Percentiles rank a stretch among this genome's conserved stretches.
These are phyloP conservation scores for Tipula unca DNA, from an alignment of 2,888 invertebrate species.

Conservation along the genomic window DNA sequence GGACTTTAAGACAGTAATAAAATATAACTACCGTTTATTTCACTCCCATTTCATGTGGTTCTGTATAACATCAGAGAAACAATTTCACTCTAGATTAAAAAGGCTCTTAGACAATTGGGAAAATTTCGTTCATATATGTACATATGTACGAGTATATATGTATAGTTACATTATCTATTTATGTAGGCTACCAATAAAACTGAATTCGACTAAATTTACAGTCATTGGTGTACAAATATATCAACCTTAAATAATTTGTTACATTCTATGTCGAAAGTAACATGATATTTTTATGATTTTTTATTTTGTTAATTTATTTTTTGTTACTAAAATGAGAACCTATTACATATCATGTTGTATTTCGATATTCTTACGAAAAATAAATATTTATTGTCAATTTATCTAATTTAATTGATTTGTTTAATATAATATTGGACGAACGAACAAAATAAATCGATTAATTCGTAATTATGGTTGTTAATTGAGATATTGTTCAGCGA, in stretches of 20 bases:
- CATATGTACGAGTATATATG: too few species aligned
- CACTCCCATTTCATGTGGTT: too few species aligned
- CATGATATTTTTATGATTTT: neutral
- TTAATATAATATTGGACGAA: neutral
- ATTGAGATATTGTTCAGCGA: neutral
- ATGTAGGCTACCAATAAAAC: too few species aligned
- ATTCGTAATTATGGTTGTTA: neutral
- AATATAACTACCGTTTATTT: too few species aligned
- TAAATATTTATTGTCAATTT: neutral
- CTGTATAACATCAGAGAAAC: too few species aligned
- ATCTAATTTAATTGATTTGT: neutral
- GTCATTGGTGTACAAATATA: neutral
- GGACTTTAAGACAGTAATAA: too few species aligned
- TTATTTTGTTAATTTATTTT: neutral
- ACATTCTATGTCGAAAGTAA: neutral
- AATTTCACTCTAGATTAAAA: too few species aligned
- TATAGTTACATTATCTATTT: too few species aligned
- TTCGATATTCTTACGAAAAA: neutral
- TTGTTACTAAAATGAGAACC: neutral
- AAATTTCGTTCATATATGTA: too few species aligned
- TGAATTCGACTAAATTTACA: too few species aligned
- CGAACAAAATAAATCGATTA: neutral
- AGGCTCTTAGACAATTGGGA: too few species aligned
- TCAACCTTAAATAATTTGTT: neutral
- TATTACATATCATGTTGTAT: neutral